Base-by-base conservation (phyloP, 2,113 vertebrate species). In the Alaudala cheleensis region DNA sequence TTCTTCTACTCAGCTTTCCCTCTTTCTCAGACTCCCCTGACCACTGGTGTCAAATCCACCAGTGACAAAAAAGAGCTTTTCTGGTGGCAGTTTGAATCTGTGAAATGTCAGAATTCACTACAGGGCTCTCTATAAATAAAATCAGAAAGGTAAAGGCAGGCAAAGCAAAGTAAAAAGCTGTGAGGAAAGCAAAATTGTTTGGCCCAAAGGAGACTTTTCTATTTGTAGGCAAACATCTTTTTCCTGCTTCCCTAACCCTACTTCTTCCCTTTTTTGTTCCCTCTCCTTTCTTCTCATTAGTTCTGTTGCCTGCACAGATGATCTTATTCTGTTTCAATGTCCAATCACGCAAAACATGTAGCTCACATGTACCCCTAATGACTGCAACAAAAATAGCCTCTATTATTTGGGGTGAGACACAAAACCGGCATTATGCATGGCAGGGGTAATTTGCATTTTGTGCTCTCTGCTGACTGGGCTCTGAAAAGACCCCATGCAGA, bases 401-500 rank as follows among this genome's bases (percentile, higher is more conserved):
- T 86, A 86, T 95, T 95, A 76, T 95, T 93, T 92, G 85, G 82
- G 85, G 67, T 4, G 11, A 90, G 84, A 94, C 91, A 95, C 91
- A 95, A 94, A 95, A 86, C 64, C 0, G 37, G 78, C 77, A 89
- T 92, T 95, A 94, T 96, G 89, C 89, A 69, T 64, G 72, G 87
- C 54, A 90, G 70, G 21, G 57, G 45, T 80, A 93, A 97, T 97
- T 94, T 97, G 95, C 92, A 95, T 97, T 96, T 95, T 86, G 90
- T 95, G 93, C 78, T 96, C 82, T 90, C 79, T 93, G 79, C 88
- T 92, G 88, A 79, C 85, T 77, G 88, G 85, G 79, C 88, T 92
- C 81, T 94, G 92, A 96, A 95, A 91, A 90, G 95, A 86, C 88
- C 88, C 88, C 88, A 94, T 92, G 93, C 90, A 90, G 82, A 90